Evolutionary conservation across 2,888 invertebrate genomes (phyloP), one percentile per base, ranked within the genome.

Genomic region (Monoplex corrugatus): DNA sequence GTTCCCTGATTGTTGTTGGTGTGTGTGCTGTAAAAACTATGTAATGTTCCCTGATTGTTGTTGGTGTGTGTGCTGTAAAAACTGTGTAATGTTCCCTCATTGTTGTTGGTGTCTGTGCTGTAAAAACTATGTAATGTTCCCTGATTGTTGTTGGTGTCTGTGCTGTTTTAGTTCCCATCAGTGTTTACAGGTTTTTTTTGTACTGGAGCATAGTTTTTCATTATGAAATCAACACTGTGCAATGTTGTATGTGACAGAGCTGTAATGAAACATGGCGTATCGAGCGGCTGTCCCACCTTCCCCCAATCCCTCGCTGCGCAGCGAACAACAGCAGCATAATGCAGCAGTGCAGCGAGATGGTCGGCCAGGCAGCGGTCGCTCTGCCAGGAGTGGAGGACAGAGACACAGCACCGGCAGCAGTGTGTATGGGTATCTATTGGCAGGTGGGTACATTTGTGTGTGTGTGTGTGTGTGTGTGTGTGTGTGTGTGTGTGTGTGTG

Each of bases 361-460:
- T 2, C 57, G 87, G 19, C 44, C 84, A 10, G 90, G 85, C 28
- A 86, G 86, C 38, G 45, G 57, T 38, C 80, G 82, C 19, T 45
- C 78, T 80, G 45, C 86, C 23, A 63, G 85, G 75, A 86, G 88
- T 83, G 89, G 40, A 32, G 83, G 89, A 35, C 89, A 89, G 35
- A 72, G 92, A 35, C 90, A 90, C 72, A 92, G 91, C 84, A 91
- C 90, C 32, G 92, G 91, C 28, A 92, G 92, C 88, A 92, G 91
- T 83, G 90, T 92, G 45, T 92, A 92, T 89, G 91, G 90, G 40
- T 90, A 90, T 68, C 83, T 90, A 19, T 86, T 90, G 35, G 89
- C 89, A 87, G 90, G 90, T 91, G 50, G 57, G 89, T 32, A 44
- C 1, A 28, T 19, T n/a, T n/a, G n/a, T 13, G n/a, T n/a, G n/a